Conservation (phyloP, 2,113 vertebrate genomes). For the Turnix velox region DNA sequence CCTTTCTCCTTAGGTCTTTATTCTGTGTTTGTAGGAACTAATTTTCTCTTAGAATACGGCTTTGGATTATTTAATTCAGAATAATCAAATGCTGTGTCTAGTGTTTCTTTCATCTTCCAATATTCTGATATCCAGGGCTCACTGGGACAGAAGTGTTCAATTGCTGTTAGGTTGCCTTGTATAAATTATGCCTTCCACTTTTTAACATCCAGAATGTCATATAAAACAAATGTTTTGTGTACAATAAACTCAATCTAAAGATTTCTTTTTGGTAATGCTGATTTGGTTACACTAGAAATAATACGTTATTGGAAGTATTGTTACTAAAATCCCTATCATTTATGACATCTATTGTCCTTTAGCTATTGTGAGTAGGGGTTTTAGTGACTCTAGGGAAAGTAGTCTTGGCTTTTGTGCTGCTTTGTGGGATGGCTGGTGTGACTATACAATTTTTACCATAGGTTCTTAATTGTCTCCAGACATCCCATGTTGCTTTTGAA, state of each 20-base stretch:
- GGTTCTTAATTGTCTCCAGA: background rate
- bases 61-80: background rate
- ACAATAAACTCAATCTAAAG: background rate
- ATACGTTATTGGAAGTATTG: background rate
- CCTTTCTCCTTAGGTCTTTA: background rate
- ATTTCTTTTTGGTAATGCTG: background rate
- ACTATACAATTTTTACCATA: background rate
- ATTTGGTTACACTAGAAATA: background rate
- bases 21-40: background rate
- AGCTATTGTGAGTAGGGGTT: background rate
- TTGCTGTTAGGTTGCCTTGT: background rate
- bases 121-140: background rate
- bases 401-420: background rate
- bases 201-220: background rate
- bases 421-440: background rate
- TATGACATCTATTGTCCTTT: background rate
- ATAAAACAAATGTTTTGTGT: background rate
- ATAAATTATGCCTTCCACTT: background rate
- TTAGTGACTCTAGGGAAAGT: background rate
- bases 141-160: background rate
- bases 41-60: background rate
- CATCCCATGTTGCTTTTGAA: background rate
- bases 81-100: background rate
- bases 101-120: background rate
- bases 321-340: background rate